Percentiles rank a stretch among this genome's conserved stretches.
Conservation (phyloP, 2,113 vertebrate species). For the Tyrannus savana region DNA sequence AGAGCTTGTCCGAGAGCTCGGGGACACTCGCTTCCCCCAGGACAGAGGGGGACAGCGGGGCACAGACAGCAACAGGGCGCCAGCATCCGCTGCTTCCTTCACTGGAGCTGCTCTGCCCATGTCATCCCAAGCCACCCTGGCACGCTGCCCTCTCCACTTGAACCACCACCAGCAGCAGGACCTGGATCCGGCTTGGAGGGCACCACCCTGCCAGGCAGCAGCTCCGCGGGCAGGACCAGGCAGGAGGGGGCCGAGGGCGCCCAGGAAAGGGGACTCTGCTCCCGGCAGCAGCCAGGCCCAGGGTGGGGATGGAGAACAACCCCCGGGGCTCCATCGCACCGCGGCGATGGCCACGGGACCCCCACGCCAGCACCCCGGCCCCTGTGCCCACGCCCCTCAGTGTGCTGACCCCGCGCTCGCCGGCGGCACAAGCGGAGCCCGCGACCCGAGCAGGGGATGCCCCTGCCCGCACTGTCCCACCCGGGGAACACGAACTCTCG, state of each 20-base stretch:
- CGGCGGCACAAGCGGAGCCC: background rate
- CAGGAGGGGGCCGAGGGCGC: background rate
- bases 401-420: background rate
- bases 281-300: background rate
- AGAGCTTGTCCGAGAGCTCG: accelerated
- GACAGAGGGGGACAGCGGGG: background rate
- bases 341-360: background rate
- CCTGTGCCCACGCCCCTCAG: accelerated
- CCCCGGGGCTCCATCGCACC: background rate
- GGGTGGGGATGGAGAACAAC: background rate
- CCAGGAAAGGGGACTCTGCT: too few species aligned
- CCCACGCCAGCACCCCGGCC: background rate
- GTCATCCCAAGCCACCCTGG: background rate
- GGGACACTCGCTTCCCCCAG: accelerated
- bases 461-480: background rate
- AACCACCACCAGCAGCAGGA: background rate
- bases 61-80: background rate
- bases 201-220: background rate
- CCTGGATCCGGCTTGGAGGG: background rate
- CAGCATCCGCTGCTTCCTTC: background rate
- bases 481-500: accelerated
- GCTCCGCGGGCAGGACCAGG: background rate
- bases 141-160: background rate
- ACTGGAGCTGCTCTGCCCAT: background rate
- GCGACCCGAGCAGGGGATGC: too few species aligned